These are phyloP conservation scores for Drosophila kanekoi DNA, from an alignment of 2,888 invertebrate genomes.

Conservation along the genomic window DNA sequence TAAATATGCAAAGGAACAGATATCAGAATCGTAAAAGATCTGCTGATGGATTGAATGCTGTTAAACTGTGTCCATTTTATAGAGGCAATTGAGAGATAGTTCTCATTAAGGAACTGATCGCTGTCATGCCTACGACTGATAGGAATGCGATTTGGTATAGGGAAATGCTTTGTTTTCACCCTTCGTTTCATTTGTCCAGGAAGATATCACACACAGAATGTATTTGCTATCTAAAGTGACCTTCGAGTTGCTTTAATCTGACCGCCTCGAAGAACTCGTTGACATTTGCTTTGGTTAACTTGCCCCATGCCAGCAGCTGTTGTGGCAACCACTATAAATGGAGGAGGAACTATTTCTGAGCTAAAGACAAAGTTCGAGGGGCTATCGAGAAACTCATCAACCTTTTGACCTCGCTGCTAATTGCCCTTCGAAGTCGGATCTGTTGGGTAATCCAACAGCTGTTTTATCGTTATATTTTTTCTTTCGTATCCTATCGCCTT, in stretches of 20 bases:
- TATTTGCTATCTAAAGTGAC: slow-evolving; percentile 9
- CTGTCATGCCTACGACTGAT: neutral
- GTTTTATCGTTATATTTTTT: slow-evolving; percentile 44
- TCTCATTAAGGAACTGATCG: neutral
- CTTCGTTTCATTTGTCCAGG: neutral
- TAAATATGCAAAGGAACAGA: neutral
- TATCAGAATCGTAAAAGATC: neutral
- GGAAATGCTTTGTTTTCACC: neutral
- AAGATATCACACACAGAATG: slow-evolving; percentile 5
- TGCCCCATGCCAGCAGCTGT: slow-evolving; percentile 28
- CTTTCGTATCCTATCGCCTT: slow-evolving; percentile 15
- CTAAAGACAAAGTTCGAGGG: slow-evolving; percentile 7
- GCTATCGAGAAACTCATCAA: slow-evolving; percentile 36
- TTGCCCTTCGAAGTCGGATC: slow-evolving; percentile 26
- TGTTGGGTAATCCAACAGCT: slow-evolving; percentile 50
- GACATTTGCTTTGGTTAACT: slow-evolving; percentile 6
- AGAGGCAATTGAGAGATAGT: neutral
- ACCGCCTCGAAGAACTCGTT: slow-evolving; percentile 16
- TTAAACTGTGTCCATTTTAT: neutral
- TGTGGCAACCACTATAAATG: slow-evolving; percentile 8
- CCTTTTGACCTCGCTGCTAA: slow-evolving; percentile 56
- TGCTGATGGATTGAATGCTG: neutral
- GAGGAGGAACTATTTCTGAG: neutral
- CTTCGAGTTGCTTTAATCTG: slow-evolving; percentile 13
- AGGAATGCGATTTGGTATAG: neutral